These are phyloP conservation scores for Yponomeuta cagnagella DNA, from an alignment of 2,888 invertebrate species.

Conservation along the genomic window DNA sequence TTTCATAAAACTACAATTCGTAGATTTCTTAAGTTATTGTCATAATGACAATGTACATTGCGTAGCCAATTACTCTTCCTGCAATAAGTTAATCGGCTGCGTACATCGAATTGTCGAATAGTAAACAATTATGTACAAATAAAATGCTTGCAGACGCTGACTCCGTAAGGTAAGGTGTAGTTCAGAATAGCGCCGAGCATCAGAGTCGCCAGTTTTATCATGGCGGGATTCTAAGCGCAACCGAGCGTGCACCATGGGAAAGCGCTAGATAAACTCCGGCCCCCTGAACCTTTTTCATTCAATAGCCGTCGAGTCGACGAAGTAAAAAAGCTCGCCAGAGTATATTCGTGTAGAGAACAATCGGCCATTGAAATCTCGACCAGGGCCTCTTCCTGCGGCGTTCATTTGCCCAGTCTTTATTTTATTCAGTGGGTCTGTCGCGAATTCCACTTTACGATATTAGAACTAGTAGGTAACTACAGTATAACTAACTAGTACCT, in stretches of 20 bases:
- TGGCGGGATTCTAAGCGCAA: background rate
- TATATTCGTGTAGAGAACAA: constrained; percentile 13
- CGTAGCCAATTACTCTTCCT: too few species aligned
- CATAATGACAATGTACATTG: too few species aligned
- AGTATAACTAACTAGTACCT: too few species aligned
- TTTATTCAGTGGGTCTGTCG: constrained; percentile 19
- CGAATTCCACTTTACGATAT: too few species aligned
- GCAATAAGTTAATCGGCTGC: too few species aligned
- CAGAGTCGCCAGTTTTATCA: background rate
- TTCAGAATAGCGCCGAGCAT: background rate
- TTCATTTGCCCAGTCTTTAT: constrained; percentile 24
- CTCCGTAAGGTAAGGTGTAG: background rate
- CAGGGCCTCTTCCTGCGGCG: constrained; percentile 14
- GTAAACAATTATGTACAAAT: too few species aligned
- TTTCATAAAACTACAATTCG: too few species aligned
- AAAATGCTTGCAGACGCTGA: background rate
- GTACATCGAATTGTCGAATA: too few species aligned
- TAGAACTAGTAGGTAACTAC: too few species aligned
- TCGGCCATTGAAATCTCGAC: constrained; percentile 15
- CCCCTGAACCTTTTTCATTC: background rate
- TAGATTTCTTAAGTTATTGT: too few species aligned
- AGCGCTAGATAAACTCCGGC: background rate
- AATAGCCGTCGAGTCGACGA: background rate
- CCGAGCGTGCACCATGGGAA: background rate
- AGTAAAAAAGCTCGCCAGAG: constrained; percentile 3